These are phyloP conservation scores for Jaculus jaculus DNA, from an alignment of 2,113 vertebrate genomes.

Conservation along the genomic window DNA sequence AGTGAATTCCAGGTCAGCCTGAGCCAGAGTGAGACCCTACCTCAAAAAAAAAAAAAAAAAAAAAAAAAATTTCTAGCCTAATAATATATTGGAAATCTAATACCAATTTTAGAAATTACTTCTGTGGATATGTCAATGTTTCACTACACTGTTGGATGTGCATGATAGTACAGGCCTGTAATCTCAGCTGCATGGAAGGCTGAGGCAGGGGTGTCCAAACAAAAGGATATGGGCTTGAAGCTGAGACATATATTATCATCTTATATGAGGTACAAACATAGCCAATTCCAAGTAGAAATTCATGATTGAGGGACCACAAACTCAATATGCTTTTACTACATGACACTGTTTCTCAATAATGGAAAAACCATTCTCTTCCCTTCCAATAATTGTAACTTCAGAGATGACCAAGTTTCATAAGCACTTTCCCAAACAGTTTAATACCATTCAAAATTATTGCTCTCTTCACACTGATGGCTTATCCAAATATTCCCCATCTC, in stretches of 20 bases:
- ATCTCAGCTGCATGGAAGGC: not conserved
- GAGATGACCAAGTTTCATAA: not conserved
- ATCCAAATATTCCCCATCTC: not conserved
- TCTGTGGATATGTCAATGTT: not conserved
- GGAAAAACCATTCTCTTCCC: not conserved
- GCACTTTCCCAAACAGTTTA: not conserved
- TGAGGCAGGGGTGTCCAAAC: not conserved
- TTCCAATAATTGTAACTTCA: not conserved
- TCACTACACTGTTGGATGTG: constrained; percentile 51
- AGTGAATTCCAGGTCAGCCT: too few relatives aligned
- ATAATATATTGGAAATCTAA: constrained; percentile 54
- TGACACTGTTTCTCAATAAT: not conserved
- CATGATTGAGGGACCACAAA: not conserved
- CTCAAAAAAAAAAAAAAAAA: too few relatives aligned
- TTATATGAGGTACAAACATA: not conserved
- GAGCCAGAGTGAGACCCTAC: too few relatives aligned
- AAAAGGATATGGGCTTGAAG: not conserved
- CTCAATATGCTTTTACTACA: not conserved
- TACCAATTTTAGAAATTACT: constrained; percentile 64
- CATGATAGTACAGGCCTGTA: not conserved
- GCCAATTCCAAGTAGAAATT: not conserved
- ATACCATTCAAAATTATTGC: not conserved
- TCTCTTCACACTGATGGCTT: not conserved
- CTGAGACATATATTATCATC: not conserved
- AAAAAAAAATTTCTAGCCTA: constrained; percentile 62